phyloP scores from a whole-genome alignment of 2,888 invertebrate genomes.

The Muschampia plurimacula region DNA sequence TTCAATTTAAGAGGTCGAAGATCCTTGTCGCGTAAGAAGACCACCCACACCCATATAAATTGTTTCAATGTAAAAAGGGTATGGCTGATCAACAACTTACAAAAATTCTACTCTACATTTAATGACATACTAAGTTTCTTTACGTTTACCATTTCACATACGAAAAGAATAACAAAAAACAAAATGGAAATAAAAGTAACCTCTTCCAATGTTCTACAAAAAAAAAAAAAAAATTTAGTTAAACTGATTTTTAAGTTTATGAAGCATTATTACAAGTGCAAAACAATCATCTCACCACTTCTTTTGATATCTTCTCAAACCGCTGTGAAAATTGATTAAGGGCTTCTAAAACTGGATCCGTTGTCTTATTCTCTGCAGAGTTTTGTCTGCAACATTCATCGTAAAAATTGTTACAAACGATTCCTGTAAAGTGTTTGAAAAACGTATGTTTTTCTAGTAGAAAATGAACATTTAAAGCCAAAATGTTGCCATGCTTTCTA shows the following conservation, averaged over 20 bases:
- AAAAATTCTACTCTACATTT: too few relatives aligned
- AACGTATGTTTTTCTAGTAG: background rate
- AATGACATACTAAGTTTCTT: too few relatives aligned
- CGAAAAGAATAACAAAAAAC: too few relatives aligned
- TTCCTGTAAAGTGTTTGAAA: background rate
- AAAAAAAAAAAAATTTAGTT: background rate
- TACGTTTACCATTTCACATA: too few relatives aligned
- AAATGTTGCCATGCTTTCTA: background rate
- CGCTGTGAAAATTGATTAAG: constrained; percentile 71
- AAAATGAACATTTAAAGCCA: too few relatives aligned
- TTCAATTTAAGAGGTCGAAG: too few relatives aligned
- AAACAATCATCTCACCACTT: constrained; percentile 63
- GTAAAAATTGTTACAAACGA: background rate
- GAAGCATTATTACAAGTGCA: background rate
- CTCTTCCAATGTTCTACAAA: too few relatives aligned
- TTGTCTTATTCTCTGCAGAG: constrained; percentile 69
- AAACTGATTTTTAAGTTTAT: background rate
- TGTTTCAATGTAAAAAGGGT: too few relatives aligned
- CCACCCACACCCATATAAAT: too few relatives aligned
- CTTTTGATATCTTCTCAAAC: constrained; percentile 72
- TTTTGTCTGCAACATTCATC: constrained; percentile 69
- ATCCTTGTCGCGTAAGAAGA: too few relatives aligned
- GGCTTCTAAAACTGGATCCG: constrained; percentile 65
- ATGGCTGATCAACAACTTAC: too few relatives aligned
- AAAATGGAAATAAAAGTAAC: too few relatives aligned